Evolutionary conservation across 2,113 vertebrate genomes (phyloP).

Genomic region (Calypte anna): DNA sequence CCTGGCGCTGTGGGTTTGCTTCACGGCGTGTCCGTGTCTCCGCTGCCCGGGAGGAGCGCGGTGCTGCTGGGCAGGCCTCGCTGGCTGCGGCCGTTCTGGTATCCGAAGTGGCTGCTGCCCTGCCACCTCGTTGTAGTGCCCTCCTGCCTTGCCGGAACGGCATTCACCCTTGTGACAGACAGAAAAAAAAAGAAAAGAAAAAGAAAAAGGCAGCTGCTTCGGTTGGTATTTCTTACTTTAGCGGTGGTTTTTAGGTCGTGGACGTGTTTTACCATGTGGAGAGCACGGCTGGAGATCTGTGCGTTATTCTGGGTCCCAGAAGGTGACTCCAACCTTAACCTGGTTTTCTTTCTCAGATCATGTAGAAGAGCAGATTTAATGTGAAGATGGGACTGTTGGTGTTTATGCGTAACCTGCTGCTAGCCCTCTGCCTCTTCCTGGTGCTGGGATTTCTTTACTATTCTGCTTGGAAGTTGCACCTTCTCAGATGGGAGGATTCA

Average conservation of each 20-base stretch:
- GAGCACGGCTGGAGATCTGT: neutral
- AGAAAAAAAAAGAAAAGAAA: too few species aligned
- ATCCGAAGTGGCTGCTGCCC: neutral
- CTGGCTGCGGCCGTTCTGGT: neutral
- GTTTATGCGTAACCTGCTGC: slow-evolving; percentile 92
- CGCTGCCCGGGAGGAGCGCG: neutral
- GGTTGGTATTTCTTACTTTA: neutral
- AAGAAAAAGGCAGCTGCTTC: neutral
- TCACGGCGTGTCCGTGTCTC: neutral
- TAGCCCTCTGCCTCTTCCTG: slow-evolving; percentile 92
- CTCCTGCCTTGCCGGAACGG: neutral
- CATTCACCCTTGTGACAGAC: neutral
- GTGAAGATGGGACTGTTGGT: slow-evolving; percentile 95
- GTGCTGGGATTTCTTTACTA: slow-evolving; percentile 97
- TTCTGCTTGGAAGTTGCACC: slow-evolving; percentile 92
- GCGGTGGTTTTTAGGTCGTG: fast-evolving
- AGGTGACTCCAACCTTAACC: neutral
- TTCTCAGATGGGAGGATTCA: slow-evolving; percentile 91
- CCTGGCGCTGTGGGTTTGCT: neutral
- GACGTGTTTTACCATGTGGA: neutral
- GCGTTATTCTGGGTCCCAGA: fast-evolving
- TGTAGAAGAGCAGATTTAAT: slow-evolving; percentile 83
- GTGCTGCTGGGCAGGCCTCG: neutral
- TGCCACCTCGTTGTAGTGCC: neutral
- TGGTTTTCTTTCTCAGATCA: slow-evolving; percentile 77